These are phyloP conservation scores for Rhinopomastus cyanomelas DNA, from an alignment of 2,113 vertebrate genomes.

Conservation along the genomic window DNA sequence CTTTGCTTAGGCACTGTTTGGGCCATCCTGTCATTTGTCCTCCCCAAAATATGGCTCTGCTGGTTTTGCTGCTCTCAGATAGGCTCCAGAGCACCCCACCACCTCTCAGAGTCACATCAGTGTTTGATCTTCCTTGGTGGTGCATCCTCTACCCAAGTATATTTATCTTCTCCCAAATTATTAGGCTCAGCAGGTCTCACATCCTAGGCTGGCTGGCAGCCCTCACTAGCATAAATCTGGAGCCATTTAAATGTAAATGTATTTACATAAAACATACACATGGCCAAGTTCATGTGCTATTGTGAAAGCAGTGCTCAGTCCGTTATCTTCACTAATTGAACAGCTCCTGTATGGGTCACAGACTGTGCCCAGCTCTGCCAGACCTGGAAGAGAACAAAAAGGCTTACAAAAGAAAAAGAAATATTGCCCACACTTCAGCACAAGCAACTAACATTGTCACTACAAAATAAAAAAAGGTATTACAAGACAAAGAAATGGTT, in stretches of 20 bases:
- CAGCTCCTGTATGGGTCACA: constrained; percentile 97
- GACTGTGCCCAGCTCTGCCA: constrained; percentile 95
- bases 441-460: background rate
- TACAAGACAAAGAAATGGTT: constrained; percentile 2
- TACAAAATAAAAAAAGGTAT: background rate
- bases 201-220: background rate
- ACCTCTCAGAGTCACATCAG: background rate
- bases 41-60: background rate
- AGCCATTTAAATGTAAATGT: constrained; percentile 50
- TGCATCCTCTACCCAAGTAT: background rate
- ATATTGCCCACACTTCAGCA: background rate
- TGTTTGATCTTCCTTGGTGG: background rate
- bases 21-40: background rate
- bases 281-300: constrained; percentile 98
- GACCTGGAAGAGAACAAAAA: constrained; percentile 77
- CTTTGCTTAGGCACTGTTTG: background rate
- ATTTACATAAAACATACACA: constrained; percentile 86
- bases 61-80: background rate
- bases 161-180: background rate
- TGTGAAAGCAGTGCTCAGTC: constrained; percentile 96
- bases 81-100: background rate
- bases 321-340: constrained; percentile 97
- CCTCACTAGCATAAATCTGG: constrained; percentile 1
- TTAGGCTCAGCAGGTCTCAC: background rate
- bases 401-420: constrained; percentile 31